Percentiles rank a stretch among this genome's conserved stretches.
Evolutionary conservation across 1,140 invertebrate species (phyloP).

Genomic region (Cataglyphis hispanica): DNA sequence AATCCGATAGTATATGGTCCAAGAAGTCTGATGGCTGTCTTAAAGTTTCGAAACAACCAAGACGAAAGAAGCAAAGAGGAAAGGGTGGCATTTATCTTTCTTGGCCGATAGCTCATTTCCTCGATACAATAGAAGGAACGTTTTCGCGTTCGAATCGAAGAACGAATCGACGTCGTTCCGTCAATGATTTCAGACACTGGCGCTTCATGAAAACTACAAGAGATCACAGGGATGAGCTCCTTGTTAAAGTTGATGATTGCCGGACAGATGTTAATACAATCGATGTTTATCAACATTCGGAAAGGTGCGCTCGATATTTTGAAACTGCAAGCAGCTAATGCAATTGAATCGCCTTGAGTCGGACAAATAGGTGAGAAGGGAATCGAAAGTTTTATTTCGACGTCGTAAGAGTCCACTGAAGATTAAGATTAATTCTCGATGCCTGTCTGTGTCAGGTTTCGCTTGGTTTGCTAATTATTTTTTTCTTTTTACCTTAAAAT

Average conservation of each 20-base stretch:
- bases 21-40: neutral
- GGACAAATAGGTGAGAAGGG: slow-evolving; percentile 32
- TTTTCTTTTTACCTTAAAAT: neutral
- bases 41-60: slow-evolving; percentile 23
- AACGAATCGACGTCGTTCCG: slow-evolving; percentile 14
- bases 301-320: slow-evolving; percentile 57
- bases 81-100: slow-evolving; percentile 38
- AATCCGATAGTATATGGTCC: neutral
- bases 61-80: neutral
- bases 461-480: slow-evolving; percentile 7
- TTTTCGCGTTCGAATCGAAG: slow-evolving; percentile 13
- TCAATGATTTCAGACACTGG: slow-evolving; percentile 28
- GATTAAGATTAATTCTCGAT: slow-evolving; percentile 37
- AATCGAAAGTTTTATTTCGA: slow-evolving; percentile 43
- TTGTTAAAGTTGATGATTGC: slow-evolving; percentile 11
- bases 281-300: slow-evolving; percentile 66
- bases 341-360: slow-evolving; percentile 48
- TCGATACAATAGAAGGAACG: slow-evolving; percentile 14
- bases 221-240: neutral
- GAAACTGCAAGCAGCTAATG: slow-evolving; percentile 49
- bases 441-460: neutral
- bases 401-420: neutral
- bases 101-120: slow-evolving; percentile 50
- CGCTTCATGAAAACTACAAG: slow-evolving; percentile 1
- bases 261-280: neutral